Conservation (phyloP, 2,113 vertebrate species). For the Uria lomvia region DNA sequence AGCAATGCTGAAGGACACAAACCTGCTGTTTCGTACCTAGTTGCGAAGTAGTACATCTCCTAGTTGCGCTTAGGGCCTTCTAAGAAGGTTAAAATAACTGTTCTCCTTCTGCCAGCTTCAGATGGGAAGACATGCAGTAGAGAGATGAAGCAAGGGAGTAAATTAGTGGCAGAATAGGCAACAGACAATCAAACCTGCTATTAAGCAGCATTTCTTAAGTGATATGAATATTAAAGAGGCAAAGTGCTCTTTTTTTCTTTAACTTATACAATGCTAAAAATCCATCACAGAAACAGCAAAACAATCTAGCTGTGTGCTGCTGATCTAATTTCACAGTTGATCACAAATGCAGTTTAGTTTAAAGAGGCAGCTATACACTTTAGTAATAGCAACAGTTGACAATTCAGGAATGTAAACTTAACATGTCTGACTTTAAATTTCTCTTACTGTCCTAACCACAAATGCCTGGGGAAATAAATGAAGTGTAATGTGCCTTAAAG, state of each 20-base stretch:
- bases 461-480: background rate
- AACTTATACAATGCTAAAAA: background rate
- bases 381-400: background rate
- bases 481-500: background rate
- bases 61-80: background rate
- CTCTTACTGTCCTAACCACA: background rate
- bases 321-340: background rate
- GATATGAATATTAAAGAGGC: background rate
- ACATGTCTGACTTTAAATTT: background rate
- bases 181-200: background rate
- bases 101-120: background rate
- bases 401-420: background rate
- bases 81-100: background rate
- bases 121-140: background rate
- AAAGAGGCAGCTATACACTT: background rate
- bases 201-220: background rate
- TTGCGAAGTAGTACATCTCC: background rate
- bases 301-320: background rate
- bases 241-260: background rate
- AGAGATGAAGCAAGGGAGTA: background rate
- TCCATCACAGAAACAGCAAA: background rate
- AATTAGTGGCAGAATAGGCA: background rate
- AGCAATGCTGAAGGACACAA: background rate
- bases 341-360: background rate
- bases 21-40: background rate